Evolutionary conservation across 2,113 vertebrate genomes (phyloP).

Genomic region (Pelmatolapia mariae): DNA sequence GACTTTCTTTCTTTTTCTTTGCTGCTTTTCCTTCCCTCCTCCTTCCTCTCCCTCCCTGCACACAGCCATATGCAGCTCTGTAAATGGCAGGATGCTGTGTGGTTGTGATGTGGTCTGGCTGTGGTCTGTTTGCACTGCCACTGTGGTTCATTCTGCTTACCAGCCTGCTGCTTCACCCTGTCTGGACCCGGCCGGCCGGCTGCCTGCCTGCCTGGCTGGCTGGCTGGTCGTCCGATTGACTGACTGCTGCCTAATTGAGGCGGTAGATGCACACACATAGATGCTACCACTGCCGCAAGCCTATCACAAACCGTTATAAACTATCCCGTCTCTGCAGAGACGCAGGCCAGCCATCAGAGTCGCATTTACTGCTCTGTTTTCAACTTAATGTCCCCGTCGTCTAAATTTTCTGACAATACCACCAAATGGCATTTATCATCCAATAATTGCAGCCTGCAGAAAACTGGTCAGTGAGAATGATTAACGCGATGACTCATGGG

Average conservation of each 20-base stretch:
- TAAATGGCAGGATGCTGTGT: conserved; percentile 40
- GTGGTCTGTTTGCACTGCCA: conserved; percentile 51
- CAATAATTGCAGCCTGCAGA: conserved; percentile 23
- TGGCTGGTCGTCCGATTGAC: not conserved
- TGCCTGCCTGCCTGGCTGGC: not conserved
- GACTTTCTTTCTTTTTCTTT: not conserved
- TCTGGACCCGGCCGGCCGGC: conserved; percentile 21
- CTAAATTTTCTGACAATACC: not conserved
- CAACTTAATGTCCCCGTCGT: conserved; percentile 2
- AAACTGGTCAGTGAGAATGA: not conserved
- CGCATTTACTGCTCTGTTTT: not conserved
- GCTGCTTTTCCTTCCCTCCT: not conserved
- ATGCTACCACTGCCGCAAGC: not conserved
- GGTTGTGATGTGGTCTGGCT: conserved; percentile 50
- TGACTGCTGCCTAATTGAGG: conserved; percentile 34
- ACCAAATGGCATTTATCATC: conserved; percentile 2
- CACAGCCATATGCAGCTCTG: conserved; percentile 19
- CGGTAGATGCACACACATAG: not conserved
- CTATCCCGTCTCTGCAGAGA: not conserved
- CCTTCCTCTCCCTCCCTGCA: not conserved
- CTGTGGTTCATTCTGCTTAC: conserved; percentile 43
- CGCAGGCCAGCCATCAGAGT: not conserved
- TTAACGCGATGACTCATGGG: not conserved
- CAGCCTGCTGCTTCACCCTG: conserved; percentile 36
- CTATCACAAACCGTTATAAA: conserved; percentile 22